Evolutionary conservation across 2,888 invertebrate species (phyloP).

Genomic region (Cataglyphis albicans): DNA sequence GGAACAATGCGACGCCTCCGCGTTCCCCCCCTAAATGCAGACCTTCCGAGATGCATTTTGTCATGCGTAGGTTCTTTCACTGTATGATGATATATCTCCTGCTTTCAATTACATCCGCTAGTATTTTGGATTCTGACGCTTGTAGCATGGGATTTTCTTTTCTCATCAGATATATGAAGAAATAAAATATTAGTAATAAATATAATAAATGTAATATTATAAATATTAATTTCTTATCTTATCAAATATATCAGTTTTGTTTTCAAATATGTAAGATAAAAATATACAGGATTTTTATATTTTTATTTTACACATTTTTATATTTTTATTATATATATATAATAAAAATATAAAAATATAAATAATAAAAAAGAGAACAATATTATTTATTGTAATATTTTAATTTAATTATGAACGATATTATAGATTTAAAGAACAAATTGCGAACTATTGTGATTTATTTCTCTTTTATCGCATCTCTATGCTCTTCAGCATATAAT

Average conservation of each 20-base stretch:
- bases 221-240: too few relatives aligned
- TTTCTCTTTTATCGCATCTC: neutral
- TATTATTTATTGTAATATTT: neutral
- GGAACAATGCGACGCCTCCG: slow-evolving; percentile 81
- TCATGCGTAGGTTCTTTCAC: slow-evolving; percentile 74
- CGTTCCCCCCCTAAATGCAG: slow-evolving; percentile 71
- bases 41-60: slow-evolving; percentile 78
- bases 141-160: neutral
- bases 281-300: neutral
- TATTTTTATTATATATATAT: too few relatives aligned
- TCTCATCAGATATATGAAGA: neutral
- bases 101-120: slow-evolving; percentile 53
- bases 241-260: too few relatives aligned
- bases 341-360: neutral
- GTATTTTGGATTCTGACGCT: slow-evolving; percentile 14
- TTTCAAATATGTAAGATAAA: neutral
- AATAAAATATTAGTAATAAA: too few relatives aligned
- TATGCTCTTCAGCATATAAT: neutral
- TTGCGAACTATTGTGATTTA: neutral
- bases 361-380: neutral
- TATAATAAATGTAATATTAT: too few relatives aligned
- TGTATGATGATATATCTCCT: slow-evolving; percentile 25
- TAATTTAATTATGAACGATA: neutral
- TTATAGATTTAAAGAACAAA: neutral
- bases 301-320: neutral